These are phyloP conservation scores for Pteronura brasiliensis DNA, from an alignment of 2,113 vertebrate genomes.

Conservation along the genomic window DNA sequence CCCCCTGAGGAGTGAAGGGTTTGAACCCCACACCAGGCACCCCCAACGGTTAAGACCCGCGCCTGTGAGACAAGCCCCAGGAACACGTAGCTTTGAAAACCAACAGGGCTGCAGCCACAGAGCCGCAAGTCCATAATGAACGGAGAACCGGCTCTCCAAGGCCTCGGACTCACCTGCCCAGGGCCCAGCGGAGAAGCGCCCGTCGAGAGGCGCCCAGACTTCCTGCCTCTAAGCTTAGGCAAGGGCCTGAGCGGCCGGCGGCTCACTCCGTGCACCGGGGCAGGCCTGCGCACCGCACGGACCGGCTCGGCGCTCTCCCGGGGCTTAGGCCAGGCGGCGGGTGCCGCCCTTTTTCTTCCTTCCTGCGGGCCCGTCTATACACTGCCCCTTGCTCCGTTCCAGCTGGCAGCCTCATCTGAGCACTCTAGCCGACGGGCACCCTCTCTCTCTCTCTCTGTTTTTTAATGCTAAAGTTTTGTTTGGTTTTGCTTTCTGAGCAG, in stretches of 20 bases:
- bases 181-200: too few relatives aligned
- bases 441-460: too few relatives aligned
- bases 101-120: neutral
- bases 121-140: neutral
- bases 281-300: rapidly evolving
- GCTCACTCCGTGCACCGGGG: neutral
- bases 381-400: neutral
- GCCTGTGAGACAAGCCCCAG: neutral
- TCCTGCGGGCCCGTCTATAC: neutral
- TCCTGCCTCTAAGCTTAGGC: neutral
- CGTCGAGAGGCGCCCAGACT: neutral
- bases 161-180: neutral
- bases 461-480: neutral
- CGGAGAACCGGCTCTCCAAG: neutral
- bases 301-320: rapidly evolving
- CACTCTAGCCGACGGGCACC: too few relatives aligned
- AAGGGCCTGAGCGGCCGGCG: too few relatives aligned
- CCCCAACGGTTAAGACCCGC: neutral
- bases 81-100: neutral
- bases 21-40: neutral
- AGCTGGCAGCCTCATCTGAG: neutral
- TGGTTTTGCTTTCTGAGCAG: neutral
- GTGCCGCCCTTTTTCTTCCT: neutral
- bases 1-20: neutral
- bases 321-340: rapidly evolving